phyloP scores from a whole-genome alignment of 2,888 invertebrate species.

The Brachypalpus laphriformis region DNA sequence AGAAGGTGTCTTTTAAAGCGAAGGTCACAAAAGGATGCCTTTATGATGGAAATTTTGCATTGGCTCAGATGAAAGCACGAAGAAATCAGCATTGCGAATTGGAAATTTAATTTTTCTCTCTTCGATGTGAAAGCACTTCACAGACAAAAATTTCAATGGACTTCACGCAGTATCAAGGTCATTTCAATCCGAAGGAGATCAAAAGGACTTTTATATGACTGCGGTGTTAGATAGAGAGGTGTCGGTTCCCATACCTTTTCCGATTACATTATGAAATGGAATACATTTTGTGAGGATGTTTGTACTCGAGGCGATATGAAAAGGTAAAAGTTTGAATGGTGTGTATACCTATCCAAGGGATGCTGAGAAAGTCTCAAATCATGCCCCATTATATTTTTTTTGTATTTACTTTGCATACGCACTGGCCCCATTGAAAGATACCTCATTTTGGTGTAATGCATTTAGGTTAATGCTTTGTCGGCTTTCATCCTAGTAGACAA shows the following conservation, averaged over 20 bases:
- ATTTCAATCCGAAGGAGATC: constrained; percentile 19
- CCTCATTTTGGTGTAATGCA: neutral
- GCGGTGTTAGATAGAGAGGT: constrained; percentile 30
- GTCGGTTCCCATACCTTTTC: neutral
- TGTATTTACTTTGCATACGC: neutral
- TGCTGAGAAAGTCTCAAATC: neutral
- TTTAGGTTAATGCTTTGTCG: neutral
- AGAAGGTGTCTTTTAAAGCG: neutral
- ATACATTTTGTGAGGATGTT: neutral
- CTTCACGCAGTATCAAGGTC: constrained; percentile 25
- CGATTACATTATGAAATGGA: neutral
- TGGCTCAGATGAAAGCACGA: neutral
- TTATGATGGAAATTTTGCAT: constrained; percentile 15
- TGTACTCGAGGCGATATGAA: neutral
- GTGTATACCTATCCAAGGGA: neutral
- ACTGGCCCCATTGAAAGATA: too few species aligned
- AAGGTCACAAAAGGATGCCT: constrained; percentile 36
- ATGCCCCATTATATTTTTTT: neutral
- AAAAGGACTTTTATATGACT: constrained; percentile 25
- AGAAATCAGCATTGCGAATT: constrained; percentile 8
- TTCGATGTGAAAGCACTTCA: neutral
- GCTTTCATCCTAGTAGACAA: neutral
- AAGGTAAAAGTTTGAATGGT: neutral
- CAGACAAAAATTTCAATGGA: neutral
- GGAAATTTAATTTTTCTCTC: neutral